A percentile compares a stretch with the other conserved stretches of the same genome.
Evolutionary conservation across 2,113 vertebrate species (phyloP).

Genomic region (Zootoca vivipara): DNA sequence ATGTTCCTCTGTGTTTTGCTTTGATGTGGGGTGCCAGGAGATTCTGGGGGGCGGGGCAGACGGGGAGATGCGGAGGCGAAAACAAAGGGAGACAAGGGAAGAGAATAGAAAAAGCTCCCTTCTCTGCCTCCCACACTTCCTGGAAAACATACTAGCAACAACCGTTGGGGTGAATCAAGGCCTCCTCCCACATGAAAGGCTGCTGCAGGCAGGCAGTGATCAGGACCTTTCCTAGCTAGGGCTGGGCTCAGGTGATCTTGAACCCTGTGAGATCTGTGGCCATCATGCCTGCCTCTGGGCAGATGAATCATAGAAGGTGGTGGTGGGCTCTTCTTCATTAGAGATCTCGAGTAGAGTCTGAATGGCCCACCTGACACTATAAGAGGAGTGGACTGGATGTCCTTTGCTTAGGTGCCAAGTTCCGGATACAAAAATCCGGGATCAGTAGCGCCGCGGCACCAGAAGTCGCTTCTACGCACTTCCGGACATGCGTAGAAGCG

Average conservation of each 20-base stretch:
- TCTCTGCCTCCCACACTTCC: not conserved
- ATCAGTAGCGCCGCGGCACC: too few species aligned
- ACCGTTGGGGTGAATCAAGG: not conserved
- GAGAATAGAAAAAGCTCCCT: not conserved
- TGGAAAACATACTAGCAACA: not conserved
- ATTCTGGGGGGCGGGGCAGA: accelerated
- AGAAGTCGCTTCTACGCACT: too few species aligned
- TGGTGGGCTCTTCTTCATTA: too few species aligned
- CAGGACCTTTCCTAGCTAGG: not conserved
- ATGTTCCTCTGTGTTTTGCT: accelerated
- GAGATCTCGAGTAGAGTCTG: too few species aligned
- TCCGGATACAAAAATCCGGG: too few species aligned
- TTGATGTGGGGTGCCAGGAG: not conserved
- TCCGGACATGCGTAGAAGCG: too few species aligned
- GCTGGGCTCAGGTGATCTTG: not conserved
- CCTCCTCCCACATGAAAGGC: not conserved
- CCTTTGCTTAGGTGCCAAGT: too few species aligned
- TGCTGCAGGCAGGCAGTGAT: too few species aligned
- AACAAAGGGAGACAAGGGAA: accelerated
- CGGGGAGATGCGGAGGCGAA: accelerated
- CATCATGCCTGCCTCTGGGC: accelerated
- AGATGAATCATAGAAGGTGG: accelerated
- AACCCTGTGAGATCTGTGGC: not conserved
- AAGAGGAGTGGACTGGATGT: too few species aligned
- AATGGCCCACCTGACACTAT: too few species aligned